Percentiles rank a stretch among this genome's conserved stretches.
phyloP scores from a whole-genome alignment of 37 sponge, comb jelly and placozoan species.

The Theonella swinhoei region DNA sequence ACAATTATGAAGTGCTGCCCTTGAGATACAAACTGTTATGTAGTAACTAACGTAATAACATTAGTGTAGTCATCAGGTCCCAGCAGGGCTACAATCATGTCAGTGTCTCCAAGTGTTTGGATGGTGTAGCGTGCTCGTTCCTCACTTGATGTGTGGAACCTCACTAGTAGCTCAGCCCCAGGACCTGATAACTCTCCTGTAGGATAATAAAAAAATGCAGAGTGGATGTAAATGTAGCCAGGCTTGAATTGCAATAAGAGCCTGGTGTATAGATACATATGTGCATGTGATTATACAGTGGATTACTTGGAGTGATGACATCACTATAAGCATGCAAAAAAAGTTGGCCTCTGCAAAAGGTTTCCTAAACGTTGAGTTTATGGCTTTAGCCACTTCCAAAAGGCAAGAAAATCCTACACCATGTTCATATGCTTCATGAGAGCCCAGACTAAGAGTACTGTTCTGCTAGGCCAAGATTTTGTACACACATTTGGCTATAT shows the following conservation, averaged over 20 bases:
- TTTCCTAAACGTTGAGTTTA: no score
- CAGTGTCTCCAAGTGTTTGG: slow-evolving; percentile 50
- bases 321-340: no score
- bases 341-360: no score
- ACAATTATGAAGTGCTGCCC: no score
- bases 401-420: no score
- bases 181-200: slow-evolving; percentile 62
- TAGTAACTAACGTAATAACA: slow-evolving; percentile 24
- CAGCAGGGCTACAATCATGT: slow-evolving; percentile 58
- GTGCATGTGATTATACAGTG: not conserved
- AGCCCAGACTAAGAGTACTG: no score
- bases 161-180: slow-evolving; percentile 56
- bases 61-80: slow-evolving; percentile 68
- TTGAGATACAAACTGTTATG: not conserved
- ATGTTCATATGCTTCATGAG: no score
- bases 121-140: slow-evolving; percentile 61
- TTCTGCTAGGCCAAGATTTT: no score
- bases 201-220: not conserved
- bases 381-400: no score
- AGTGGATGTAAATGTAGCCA: not conserved
- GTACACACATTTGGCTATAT: no score
- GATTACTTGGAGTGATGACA: no score
- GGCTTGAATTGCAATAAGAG: not conserved
- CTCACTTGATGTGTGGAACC: slow-evolving; percentile 46
- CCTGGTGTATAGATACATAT: not conserved